Conservation (phyloP, 2,888 invertebrate species). For the Mythimna ferrago region DNA sequence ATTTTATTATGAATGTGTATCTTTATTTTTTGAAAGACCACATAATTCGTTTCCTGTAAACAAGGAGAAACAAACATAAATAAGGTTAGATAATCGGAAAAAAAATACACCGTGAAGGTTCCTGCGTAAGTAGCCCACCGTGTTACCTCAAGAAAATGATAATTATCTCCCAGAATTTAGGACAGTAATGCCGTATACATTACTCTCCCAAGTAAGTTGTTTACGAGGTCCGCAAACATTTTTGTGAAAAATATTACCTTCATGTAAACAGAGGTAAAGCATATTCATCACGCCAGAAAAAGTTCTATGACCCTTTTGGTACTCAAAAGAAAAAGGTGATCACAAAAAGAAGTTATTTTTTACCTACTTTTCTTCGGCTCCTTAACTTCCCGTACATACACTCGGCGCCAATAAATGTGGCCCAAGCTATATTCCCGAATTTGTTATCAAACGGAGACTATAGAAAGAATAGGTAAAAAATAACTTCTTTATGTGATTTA, state of each 20-base stretch:
- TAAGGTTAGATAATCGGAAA: neutral
- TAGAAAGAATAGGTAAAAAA: too few species aligned
- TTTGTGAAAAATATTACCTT: conserved; percentile 1
- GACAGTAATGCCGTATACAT: neutral
- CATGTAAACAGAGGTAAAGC: neutral
- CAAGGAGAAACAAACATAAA: conserved; percentile 22
- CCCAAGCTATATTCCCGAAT: too few species aligned
- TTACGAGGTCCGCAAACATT: neutral
- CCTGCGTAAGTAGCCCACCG: too few species aligned
- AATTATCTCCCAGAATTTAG: too few species aligned
- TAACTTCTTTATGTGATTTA: too few species aligned
- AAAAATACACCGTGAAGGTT: neutral
- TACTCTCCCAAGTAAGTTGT: conserved; percentile 2
- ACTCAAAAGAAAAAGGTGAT: conserved; percentile 13
- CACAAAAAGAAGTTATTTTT: too few species aligned
- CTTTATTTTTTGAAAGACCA: neutral
- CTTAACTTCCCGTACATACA: conserved; percentile 6
- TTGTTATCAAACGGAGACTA: too few species aligned
- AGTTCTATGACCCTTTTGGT: conserved; percentile 5
- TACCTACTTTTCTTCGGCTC: conserved; percentile 16
- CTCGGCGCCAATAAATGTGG: too few species aligned
- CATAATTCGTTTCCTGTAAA: conserved; percentile 19
- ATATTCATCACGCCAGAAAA: conserved; percentile 23
- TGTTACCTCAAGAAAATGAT: too few species aligned
- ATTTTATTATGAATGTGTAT: neutral